phyloP scores from a whole-genome alignment of 2,888 invertebrate genomes.

The Caenorhabditis plicata region DNA sequence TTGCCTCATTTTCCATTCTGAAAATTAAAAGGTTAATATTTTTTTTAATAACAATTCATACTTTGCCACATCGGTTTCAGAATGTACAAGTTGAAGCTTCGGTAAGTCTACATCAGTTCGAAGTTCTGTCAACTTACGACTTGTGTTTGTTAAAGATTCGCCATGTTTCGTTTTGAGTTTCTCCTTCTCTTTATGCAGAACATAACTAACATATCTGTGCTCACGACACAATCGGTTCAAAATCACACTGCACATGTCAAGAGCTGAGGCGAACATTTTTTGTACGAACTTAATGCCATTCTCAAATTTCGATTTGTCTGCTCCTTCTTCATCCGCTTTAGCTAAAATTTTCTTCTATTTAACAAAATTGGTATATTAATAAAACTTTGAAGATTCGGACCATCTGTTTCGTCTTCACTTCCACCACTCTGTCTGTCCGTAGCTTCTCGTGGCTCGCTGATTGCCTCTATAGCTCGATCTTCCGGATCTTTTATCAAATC shows the following conservation, averaged over 20 bases:
- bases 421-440: too few relatives aligned
- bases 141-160: constrained; percentile 42
- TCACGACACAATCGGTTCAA: constrained; percentile 75
- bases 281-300: constrained; percentile 29
- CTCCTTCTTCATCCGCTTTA: constrained; percentile 1
- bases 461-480: constrained; percentile 18
- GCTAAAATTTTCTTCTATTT: too few relatives aligned
- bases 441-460: too few relatives aligned
- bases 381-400: too few relatives aligned
- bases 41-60: constrained; percentile 15
- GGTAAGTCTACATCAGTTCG: constrained; percentile 50
- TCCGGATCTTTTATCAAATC: constrained; percentile 52
- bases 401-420: constrained; percentile 8
- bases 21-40: too few relatives aligned
- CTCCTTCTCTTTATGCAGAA: constrained; percentile 85
- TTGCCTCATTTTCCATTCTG: constrained; percentile 59
- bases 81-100: constrained; percentile 55
- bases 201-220: constrained; percentile 88
- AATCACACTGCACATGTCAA: constrained; percentile 36
- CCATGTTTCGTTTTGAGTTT: constrained; percentile 73
- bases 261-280: constrained; percentile 31
- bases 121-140: constrained; percentile 47
- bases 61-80: constrained; percentile 56
- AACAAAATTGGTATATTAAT: too few relatives aligned
- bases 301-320: constrained; percentile 29